A percentile compares a stretch with the other conserved stretches of the same genome.
phyloP scores from a whole-genome alignment of 2,797 vertebrate species.

The Arctocebus calabarensis region DNA sequence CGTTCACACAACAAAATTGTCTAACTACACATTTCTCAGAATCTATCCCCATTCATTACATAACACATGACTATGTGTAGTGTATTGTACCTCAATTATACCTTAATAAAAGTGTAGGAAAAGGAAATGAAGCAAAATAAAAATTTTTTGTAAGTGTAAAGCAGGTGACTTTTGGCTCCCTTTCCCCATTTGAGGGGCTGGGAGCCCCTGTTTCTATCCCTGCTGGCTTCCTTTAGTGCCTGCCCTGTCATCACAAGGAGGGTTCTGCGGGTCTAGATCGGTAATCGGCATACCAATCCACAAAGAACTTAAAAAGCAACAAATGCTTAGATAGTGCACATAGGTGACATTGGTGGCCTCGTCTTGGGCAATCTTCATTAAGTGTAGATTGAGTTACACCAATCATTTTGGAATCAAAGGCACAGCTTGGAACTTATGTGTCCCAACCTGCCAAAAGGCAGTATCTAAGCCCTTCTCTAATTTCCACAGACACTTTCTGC shows the following conservation, averaged over 20 bases:
- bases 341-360: background rate
- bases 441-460: background rate
- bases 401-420: constrained; percentile 40
- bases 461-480: constrained; percentile 21
- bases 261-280: background rate
- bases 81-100: background rate
- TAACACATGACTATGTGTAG: background rate
- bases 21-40: background rate
- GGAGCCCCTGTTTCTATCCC: background rate
- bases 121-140: background rate
- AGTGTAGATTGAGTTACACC: background rate
- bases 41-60: background rate
- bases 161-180: background rate
- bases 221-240: background rate
- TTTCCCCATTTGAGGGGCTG: background rate
- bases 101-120: background rate
- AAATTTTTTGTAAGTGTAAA: background rate
- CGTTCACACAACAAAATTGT: background rate
- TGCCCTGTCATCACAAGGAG: background rate
- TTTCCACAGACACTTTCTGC: background rate
- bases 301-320: constrained; percentile 11
- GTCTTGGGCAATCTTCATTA: constrained; percentile 49
- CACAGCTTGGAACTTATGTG: constrained; percentile 9
- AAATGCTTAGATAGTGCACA: background rate
- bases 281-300: background rate